Evolutionary conservation across 2,888 invertebrate species (phyloP), one percentile per base, ranked within the genome.

Genomic region (Rhagonycha fulva): DNA sequence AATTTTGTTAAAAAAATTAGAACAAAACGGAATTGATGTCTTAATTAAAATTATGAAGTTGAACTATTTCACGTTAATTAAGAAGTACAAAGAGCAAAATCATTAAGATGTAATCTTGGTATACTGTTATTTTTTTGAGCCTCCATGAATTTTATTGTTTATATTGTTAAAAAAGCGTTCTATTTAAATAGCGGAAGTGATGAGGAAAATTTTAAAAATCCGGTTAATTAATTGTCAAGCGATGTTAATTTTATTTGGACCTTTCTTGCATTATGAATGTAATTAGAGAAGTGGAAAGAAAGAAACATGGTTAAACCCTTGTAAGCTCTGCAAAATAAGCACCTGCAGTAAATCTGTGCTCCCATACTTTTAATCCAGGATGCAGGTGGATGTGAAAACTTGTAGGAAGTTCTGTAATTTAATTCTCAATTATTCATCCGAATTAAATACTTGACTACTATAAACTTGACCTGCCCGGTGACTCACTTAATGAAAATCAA

Each of bases 371-470:
- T 47, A 47, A 47, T 47, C 47, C 71, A 71, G 71, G 71, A 71
- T 71, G 71, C 71, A 71, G 71, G 71, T 71, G 71, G 26, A 14
- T 60, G 14, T 28, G 12, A 62, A n/a, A 69, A 28, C 14, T 69
- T 69, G 24, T 26, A 14, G 23, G 62, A 62, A 26, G 24, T 24
- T 71, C 24, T 26, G 71, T 71, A 71, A 71, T 71, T 71, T 28
- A 71, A 71, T 71, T 62, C 71, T 62, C 62, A 28, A 71, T 62
- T 62, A 62, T 28, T 62, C 26, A 23, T 47, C 47, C n/a, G 47
- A 47, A 47, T 47, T 47, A 47, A 47, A 47, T 47, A 47, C 47
- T 47, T 47, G 47, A 47, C 47, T 47, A 47, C n/a, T 5, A 47
- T 47, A 47, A n/a, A 47, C 47, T 47, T 47, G 47, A 47, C 47